These are phyloP conservation scores for Folsomia candida DNA, from an alignment of 2,888 invertebrate species.

Conservation along the genomic window DNA sequence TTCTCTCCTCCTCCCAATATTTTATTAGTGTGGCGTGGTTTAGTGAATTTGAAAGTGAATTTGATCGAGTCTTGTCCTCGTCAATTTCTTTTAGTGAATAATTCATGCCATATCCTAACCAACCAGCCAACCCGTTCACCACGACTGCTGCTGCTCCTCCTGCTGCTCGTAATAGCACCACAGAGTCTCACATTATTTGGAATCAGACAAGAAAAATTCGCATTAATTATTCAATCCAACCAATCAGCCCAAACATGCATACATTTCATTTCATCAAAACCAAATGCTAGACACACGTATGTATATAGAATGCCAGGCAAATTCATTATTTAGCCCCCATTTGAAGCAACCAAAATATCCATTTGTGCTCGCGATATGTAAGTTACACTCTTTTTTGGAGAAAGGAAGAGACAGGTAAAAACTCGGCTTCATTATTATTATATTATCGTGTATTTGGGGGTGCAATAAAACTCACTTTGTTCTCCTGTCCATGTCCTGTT, in stretches of 20 bases:
- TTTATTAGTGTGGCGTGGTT: not conserved
- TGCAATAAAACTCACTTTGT: too few species aligned
- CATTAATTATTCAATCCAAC: not conserved
- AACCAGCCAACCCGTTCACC: too few species aligned
- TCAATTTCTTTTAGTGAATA: conserved; percentile 1
- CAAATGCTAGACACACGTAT: not conserved
- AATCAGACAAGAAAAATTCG: conserved; percentile 7
- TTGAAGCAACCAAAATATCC: not conserved
- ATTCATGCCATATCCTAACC: not conserved
- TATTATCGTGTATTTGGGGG: too few species aligned
- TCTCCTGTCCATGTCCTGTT: too few species aligned
- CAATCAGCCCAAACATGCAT: not conserved
- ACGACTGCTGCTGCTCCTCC: too few species aligned
- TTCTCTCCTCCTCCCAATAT: not conserved
- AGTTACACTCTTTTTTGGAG: not conserved
- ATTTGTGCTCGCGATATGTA: not conserved
- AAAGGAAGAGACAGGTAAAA: not conserved
- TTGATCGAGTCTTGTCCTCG: not conserved
- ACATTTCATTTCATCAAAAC: not conserved
- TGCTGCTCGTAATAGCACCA: too few species aligned
- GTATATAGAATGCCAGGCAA: not conserved
- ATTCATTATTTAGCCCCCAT: not conserved
- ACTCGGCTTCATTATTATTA: not conserved
- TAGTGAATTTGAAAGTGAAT: not conserved
- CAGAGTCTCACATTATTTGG: not conserved